Percentiles rank a stretch among this genome's conserved stretches.
phyloP scores from a whole-genome alignment of 2,888 invertebrate species.

The Tortrix viridana region DNA sequence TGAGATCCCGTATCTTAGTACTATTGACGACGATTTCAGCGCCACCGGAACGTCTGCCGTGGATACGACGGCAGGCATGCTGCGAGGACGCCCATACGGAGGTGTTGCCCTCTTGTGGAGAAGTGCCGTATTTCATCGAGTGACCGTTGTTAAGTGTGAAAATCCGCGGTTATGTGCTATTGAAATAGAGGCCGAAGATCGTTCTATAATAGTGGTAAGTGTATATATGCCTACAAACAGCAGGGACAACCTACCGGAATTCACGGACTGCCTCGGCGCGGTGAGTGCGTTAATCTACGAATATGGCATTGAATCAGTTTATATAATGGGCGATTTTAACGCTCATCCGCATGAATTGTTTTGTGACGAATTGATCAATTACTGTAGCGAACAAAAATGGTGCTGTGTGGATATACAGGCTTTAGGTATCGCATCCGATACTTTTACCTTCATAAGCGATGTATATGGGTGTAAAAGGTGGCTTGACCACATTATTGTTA shows the following conservation, averaged over 20 bases:
- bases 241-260: constrained; percentile 34
- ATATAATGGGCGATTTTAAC: no score
- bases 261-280: constrained; percentile 37
- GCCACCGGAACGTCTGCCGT: constrained; percentile 28
- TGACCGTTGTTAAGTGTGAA: constrained; percentile 35
- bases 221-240: constrained; percentile 42
- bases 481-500: no score
- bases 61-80: constrained; percentile 36
- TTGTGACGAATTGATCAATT: no score
- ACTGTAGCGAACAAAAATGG: no score
- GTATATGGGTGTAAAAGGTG: no score
- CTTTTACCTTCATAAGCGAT: no score
- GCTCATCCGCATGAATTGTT: no score
- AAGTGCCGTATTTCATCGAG: constrained; percentile 30
- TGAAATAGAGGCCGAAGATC: constrained; percentile 7
- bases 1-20: constrained; percentile 26
- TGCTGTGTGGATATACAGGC: no score
- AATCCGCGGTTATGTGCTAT: constrained; percentile 38
- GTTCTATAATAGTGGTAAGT: constrained; percentile 34
- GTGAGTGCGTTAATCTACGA: constrained; percentile 38
- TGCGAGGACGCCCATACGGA: constrained; percentile 38
- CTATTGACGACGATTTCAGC: constrained; percentile 21
- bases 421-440: no score
- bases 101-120: constrained; percentile 41
- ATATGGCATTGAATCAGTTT: background rate